Conservation (phyloP, 2,113 vertebrate genomes). For the Amphiprion percula region DNA sequence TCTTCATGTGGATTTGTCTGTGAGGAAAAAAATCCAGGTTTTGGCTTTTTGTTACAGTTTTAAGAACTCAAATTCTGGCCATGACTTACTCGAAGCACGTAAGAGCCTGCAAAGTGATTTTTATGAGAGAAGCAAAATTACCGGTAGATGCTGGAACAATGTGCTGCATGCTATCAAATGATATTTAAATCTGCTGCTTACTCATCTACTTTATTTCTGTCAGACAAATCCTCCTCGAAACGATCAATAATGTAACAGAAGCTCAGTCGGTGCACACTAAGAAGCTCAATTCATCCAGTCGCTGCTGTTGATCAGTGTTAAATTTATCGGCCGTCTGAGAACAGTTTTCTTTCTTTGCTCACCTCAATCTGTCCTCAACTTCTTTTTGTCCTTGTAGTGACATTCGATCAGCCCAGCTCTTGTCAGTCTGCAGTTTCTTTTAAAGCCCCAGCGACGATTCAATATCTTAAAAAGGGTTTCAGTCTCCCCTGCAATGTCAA, state of each 20-base stretch:
- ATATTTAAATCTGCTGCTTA: constrained; percentile 15
- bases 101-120: too few relatives aligned
- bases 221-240: constrained; percentile 29
- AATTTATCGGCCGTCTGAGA: background rate
- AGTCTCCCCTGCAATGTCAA: background rate
- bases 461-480: background rate
- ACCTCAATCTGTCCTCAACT: background rate
- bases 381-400: constrained; percentile 7
- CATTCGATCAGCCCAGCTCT: constrained; percentile 18
- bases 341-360: constrained; percentile 12
- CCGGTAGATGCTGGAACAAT: constrained; percentile 29
- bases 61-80: constrained; percentile 5
- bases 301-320: constrained; percentile 39
- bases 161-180: constrained; percentile 38
- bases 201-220: background rate
- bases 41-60: background rate
- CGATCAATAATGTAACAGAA: background rate
- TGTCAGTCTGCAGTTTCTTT: constrained; percentile 19
- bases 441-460: background rate
- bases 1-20: constrained; percentile 14
- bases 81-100: constrained; percentile 4
- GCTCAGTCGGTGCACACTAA: constrained; percentile 38
- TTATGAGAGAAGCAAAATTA: background rate
- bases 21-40: background rate
- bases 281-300: background rate